Percentiles rank a stretch among this genome's conserved stretches.
Conservation (phyloP, 2,797 vertebrate genomes). For the Vultur gryphus region DNA sequence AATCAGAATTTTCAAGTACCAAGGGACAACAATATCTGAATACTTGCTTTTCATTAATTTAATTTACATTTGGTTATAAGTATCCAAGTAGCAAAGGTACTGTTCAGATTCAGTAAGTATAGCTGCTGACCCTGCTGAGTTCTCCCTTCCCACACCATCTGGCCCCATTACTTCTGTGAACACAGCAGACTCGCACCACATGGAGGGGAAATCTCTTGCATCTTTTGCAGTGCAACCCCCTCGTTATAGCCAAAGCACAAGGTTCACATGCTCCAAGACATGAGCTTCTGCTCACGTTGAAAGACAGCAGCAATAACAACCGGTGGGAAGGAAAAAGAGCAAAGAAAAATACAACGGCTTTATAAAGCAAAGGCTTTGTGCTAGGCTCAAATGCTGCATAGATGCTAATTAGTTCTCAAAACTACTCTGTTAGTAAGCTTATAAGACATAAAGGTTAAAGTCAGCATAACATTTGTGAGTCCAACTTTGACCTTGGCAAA, state of each 20-base stretch:
- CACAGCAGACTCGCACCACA: background rate
- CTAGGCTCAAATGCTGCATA: background rate
- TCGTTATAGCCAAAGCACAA: constrained; percentile 14
- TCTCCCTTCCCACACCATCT: constrained; percentile 50
- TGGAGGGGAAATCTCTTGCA: constrained; percentile 18
- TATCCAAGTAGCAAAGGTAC: constrained; percentile 18
- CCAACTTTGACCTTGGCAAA: background rate
- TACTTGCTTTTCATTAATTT: background rate
- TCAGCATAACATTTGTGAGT: background rate
- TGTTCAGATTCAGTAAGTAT: constrained; percentile 2
- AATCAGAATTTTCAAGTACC: constrained; percentile 17
- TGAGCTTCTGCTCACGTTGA: background rate
- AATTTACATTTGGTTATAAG: constrained; percentile 28
- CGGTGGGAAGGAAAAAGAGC: background rate
- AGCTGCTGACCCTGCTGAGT: constrained; percentile 44
- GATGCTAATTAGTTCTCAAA: background rate
- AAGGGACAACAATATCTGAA: background rate
- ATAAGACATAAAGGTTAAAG: background rate
- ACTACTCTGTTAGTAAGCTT: background rate
- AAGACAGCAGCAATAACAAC: constrained; percentile 2
- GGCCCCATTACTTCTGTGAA: constrained; percentile 23
- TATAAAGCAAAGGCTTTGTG: background rate
- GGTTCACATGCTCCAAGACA: constrained; percentile 17
- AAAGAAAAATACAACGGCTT: background rate
- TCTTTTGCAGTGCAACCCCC: constrained; percentile 33